Evolutionary conservation across 2,888 invertebrate species (phyloP), one percentile per base, ranked within the genome.

Genomic region (Thymelicus acteon): DNA sequence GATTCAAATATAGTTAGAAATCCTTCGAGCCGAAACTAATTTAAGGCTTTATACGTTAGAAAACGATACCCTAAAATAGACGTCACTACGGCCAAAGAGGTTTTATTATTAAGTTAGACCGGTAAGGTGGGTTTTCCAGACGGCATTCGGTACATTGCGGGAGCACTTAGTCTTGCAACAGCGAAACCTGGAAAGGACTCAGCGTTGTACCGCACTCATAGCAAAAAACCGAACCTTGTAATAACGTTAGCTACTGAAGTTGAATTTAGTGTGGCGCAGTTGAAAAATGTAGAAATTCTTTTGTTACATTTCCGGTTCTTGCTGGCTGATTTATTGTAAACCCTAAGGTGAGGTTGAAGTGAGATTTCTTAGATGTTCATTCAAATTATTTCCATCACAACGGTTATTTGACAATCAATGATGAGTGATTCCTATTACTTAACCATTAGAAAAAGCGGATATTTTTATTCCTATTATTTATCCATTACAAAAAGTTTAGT

Each of bases 31-130:
- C 57, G 57, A 69, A 69, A 69, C 57, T 69, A 61, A 63, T 69
- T 54, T 47, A 10, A 15, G 37, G 57, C 39, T 57, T 69, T 63
- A 44, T 52, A 47, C 47, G 37, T 52, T 52, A 19, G 54, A 47
- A 69, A 63, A 57, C 57, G 68, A 63, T 63, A 69, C 62, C 62
- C 89, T 75, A 84, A 83, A 86, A 81, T 81, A 85, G 82, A 87
- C 82, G 85, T 87, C 85, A 84, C 83, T 80, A 82, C 79, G 76
- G 83, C 83, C 80, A 83, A 85, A 88, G 86, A 90, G 89, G 87
- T 91, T 92, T 85, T 89, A 87, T 91, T 93, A 93, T 93, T 91
- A 88, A 88, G 91, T 93, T 91, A 93, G 86, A 84, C 82, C 84
- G 85, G 85, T 84, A 88, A 86, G 84, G 81, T 80, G 80, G 79